Percentiles rank a stretch among this genome's conserved stretches.
phyloP scores from a whole-genome alignment of 2,113 vertebrate genomes.

The Mobula birostris region DNA sequence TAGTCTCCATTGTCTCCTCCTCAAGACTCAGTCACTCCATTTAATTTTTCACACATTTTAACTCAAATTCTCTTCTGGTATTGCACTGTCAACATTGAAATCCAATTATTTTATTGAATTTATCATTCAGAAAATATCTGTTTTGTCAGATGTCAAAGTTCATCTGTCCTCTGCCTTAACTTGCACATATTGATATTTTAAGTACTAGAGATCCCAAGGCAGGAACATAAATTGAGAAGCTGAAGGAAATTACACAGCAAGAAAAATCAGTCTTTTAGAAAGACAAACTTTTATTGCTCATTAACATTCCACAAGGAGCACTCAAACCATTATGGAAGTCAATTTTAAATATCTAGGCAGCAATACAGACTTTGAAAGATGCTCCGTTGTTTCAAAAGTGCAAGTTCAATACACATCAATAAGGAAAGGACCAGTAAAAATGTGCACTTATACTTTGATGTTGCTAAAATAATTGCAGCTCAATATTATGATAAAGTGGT shows the following conservation, averaged over 20 bases:
- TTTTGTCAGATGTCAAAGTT: neutral
- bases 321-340: neutral
- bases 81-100: neutral
- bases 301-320: neutral
- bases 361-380: neutral
- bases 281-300: neutral
- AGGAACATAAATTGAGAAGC: neutral
- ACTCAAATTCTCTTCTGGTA: neutral
- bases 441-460: conserved; percentile 7
- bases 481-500: conserved; percentile 6
- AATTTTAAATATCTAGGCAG: neutral
- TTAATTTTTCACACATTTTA: neutral
- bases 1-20: neutral
- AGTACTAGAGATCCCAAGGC: neutral
- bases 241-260: neutral
- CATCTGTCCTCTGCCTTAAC: neutral
- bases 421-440: neutral
- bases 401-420: neutral
- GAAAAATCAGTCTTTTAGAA: neutral
- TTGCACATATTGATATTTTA: neutral
- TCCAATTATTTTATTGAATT: neutral
- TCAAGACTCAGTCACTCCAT: neutral
- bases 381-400: neutral
- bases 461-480: neutral
- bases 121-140: neutral